Evolutionary conservation across 2,888 invertebrate species (phyloP).

Genomic region (Anagyrus pseudococci): DNA sequence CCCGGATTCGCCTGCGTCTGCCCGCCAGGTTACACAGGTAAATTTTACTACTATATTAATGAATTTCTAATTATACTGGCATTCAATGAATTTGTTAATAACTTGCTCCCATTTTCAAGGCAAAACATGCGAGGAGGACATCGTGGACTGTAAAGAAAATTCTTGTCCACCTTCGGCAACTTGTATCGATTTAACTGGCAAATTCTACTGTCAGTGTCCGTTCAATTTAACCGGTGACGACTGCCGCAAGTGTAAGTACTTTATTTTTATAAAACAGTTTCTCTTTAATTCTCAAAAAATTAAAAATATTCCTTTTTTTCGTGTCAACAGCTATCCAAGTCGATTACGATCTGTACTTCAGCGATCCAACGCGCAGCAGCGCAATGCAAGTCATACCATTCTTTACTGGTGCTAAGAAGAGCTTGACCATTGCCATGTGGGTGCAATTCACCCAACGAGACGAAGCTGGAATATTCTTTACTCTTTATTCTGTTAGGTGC

Average conservation of each 20-base stretch:
- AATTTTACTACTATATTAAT: constrained; percentile 37
- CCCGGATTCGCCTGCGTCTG: constrained; percentile 86
- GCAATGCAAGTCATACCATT: constrained; percentile 94
- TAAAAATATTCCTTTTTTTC: constrained; percentile 15
- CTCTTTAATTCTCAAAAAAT: neutral
- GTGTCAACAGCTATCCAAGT: constrained; percentile 86
- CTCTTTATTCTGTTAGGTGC: constrained; percentile 87
- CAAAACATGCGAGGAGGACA: constrained; percentile 89
- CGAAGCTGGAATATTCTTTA: constrained; percentile 93
- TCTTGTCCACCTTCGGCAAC: constrained; percentile 93
- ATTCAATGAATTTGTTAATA: constrained; percentile 22
- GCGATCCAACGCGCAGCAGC: constrained; percentile 87
- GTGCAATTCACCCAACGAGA: constrained; percentile 92
- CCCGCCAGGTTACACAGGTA: constrained; percentile 76
- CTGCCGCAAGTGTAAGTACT: constrained; percentile 87
- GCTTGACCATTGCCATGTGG: constrained; percentile 94
- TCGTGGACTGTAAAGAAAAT: constrained; percentile 89
- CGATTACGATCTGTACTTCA: constrained; percentile 97
- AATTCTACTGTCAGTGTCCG: constrained; percentile 95
- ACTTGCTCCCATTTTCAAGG: constrained; percentile 59
- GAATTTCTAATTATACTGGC: constrained; percentile 48
- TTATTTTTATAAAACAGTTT: no score
- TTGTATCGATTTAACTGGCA: constrained; percentile 88
- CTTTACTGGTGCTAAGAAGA: constrained; percentile 76
- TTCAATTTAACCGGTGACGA: constrained; percentile 96